Evolutionary conservation across 2,113 vertebrate species (phyloP).

Genomic region (Epinephelus moara): DNA sequence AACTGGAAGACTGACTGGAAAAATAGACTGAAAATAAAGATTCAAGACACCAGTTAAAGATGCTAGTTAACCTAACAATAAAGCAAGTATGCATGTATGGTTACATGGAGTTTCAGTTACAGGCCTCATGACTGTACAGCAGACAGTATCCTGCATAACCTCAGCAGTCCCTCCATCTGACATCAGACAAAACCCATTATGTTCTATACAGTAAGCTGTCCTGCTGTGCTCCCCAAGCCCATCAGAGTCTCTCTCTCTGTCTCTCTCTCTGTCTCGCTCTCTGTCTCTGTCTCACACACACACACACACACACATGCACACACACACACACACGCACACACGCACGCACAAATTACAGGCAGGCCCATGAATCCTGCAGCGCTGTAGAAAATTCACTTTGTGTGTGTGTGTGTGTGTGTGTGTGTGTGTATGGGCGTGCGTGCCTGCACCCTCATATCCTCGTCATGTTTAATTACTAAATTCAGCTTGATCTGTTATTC

Average conservation of each 20-base stretch:
- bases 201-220: slow-evolving; percentile 9
- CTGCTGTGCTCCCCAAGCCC: neutral
- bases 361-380: neutral
- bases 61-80: too few species aligned
- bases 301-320: slow-evolving; percentile 3
- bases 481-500: slow-evolving; percentile 50
- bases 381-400: neutral
- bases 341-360: neutral
- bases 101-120: too few species aligned
- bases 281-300: neutral
- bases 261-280: too few species aligned
- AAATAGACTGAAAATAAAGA: too few species aligned
- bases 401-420: neutral
- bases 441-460: neutral
- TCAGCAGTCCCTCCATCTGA: neutral
- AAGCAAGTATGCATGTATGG: neutral
- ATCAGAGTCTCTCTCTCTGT: too few species aligned
- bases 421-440: neutral
- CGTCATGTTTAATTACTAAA: slow-evolving; percentile 43
- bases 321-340: slow-evolving; percentile 1
- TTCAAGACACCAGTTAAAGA: too few species aligned
- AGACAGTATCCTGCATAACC: neutral
- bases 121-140: neutral
- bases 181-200: slow-evolving; percentile 23
- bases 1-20: too few species aligned